Percentiles rank a stretch among this genome's conserved stretches.
Evolutionary conservation across 2,113 vertebrate species (phyloP).

Genomic region (Microcebus tavaratra): DNA sequence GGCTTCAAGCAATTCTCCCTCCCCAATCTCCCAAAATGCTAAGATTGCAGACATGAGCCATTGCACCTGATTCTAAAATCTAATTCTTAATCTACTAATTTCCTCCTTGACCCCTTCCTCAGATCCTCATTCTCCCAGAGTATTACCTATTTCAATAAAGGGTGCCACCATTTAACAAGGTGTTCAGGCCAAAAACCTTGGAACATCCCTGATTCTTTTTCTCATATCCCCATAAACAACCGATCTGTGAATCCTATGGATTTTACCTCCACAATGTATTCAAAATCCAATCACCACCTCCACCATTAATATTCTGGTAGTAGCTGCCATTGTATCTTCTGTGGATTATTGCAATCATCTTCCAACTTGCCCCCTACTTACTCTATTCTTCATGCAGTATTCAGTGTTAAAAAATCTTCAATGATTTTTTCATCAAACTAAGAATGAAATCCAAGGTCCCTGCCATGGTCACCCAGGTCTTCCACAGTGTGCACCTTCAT

Average conservation of each 20-base stretch:
- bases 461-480: neutral
- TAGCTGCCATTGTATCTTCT: neutral
- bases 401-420: neutral
- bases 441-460: neutral
- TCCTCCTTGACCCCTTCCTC: neutral
- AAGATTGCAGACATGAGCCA: too few relatives aligned
- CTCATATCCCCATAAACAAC: neutral
- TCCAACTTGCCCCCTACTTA: neutral
- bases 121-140: neutral
- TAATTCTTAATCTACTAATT: neutral
- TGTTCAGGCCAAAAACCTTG: neutral
- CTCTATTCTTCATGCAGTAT: neutral
- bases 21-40: too few relatives aligned
- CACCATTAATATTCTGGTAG: neutral
- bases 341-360: neutral
- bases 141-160: constrained; percentile 20
- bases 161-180: neutral
- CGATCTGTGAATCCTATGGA: neutral
- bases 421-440: neutral
- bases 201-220: neutral
- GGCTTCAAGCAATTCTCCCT: too few relatives aligned
- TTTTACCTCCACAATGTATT: neutral
- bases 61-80: too few relatives aligned
- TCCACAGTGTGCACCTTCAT: neutral
- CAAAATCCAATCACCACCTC: neutral